These are phyloP conservation scores for Calephelis virginiensis DNA, from an alignment of 1,140 invertebrate genomes.

Conservation along the genomic window DNA sequence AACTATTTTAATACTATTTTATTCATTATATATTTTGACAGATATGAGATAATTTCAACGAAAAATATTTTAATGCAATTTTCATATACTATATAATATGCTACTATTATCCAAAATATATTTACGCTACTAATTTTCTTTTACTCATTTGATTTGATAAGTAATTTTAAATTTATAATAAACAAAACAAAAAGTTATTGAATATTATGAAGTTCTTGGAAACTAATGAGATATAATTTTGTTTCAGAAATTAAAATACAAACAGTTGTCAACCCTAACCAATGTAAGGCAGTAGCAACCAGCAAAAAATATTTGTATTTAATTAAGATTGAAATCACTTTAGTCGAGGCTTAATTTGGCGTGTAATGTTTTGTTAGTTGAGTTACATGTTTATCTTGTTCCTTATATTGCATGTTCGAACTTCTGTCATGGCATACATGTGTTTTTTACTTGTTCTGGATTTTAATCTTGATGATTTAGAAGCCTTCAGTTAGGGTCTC, in stretches of 20 bases:
- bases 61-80: too few species aligned
- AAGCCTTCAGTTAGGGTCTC: neutral
- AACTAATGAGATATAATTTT: neutral
- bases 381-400: conserved; percentile 3
- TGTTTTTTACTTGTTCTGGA: neutral
- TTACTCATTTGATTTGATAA: too few species aligned
- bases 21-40: too few species aligned
- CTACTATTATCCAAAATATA: too few species aligned
- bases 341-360: conserved; percentile 18
- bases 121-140: too few species aligned
- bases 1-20: too few species aligned
- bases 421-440: neutral
- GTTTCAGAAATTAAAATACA: neutral
- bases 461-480: neutral
- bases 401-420: conserved; percentile 9
- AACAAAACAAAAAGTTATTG: too few species aligned
- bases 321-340: conserved; percentile 21
- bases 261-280: neutral
- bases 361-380: conserved; percentile 23
- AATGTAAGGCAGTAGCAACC: conserved; percentile 12
- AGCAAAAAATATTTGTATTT: conserved; percentile 24
- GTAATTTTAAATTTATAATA: too few species aligned
- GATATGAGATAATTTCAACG: too few species aligned
- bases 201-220: too few species aligned
- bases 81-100: too few species aligned